Evolutionary conservation across 1,140 invertebrate species (phyloP), one percentile per base, ranked within the genome.

Genomic region (Cyclargus thomasi): DNA sequence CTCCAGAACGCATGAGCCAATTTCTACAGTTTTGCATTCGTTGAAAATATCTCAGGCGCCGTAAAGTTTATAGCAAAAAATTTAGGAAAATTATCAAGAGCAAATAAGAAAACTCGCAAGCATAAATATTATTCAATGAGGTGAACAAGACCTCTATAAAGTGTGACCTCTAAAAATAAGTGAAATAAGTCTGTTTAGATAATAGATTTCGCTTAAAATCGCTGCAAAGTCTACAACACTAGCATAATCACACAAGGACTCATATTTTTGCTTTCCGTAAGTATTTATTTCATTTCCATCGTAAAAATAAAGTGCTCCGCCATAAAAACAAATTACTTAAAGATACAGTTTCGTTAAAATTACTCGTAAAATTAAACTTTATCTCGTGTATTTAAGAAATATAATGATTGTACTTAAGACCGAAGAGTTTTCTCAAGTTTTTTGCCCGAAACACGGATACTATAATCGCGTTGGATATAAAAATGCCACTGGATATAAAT

Each of bases 401-500:
- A 59, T 20, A 47, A 59, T 20, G 20, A 6, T 20, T 55, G 47
- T 53, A 53, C 10, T 18, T 14, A 20, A 21, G 21, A 6, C 17
- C 21, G 39, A 47, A 18, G 18, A 59, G 55, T 59, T 59, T 59
- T 59, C 55, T 20, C 55, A 20, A 59, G 20, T 59, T 59, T 59
- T 59, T 59, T 59, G 10, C 20, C 55, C 55, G 55, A 22, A 59
- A 59, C 18, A 21, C 55, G 18, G 55, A 59, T 20, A 20, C 20
- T 11, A 1, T 59, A 20, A 59, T 59, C 39, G 55, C 55, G 1
- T 10, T 22, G 55, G 55, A 20, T 20, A 59, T 59, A 59, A 59
- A 59, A 59, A 59, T 59, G 55, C 55, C 55, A 59, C 55, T 59
- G 55, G 18, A 18, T 20, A 22, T 59, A 59, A 59, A 59, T 59